phyloP scores from a whole-genome alignment of 2,797 vertebrate species.

The Otolemur crassicaudatus region DNA sequence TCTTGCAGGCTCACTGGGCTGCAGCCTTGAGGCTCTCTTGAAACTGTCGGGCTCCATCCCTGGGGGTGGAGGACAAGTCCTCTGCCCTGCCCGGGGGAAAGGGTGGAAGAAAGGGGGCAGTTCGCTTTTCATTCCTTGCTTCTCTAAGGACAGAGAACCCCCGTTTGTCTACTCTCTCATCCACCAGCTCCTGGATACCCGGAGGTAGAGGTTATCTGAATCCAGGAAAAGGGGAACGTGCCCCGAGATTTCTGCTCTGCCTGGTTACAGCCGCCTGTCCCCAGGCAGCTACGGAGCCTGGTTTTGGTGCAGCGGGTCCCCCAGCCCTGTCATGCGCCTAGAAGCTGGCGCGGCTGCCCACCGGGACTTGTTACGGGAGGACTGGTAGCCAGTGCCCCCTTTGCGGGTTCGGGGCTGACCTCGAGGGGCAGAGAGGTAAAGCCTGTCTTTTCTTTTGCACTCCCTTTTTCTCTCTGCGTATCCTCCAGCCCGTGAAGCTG shows the following conservation, averaged over 20 bases:
- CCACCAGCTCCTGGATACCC: not conserved
- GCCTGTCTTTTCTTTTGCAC: not conserved
- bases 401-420: not conserved
- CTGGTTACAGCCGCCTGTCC: not conserved
- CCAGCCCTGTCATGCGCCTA: not conserved
- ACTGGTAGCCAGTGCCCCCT: not conserved
- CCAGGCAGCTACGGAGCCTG: not conserved
- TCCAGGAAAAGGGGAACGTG: not conserved
- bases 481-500: not conserved
- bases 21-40: not conserved
- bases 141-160: not conserved
- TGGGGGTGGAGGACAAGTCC: conserved; percentile 44
- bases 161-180: conserved; percentile 33
- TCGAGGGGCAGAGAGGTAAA: not conserved
- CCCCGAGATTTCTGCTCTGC: not conserved
- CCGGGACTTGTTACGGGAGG: not conserved
- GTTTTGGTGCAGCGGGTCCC: conserved; percentile 84
- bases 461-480: not conserved
- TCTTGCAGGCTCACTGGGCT: not conserved
- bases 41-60: not conserved
- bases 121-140: not conserved
- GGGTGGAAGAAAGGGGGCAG: not conserved
- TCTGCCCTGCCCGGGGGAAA: not conserved
- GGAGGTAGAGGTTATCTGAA: not conserved
- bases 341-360: not conserved